Percentiles rank a stretch among this genome's conserved stretches.
These are phyloP conservation scores for Drosophila nebulosa DNA, from an alignment of 1,140 invertebrate species.

Conservation along the genomic window DNA sequence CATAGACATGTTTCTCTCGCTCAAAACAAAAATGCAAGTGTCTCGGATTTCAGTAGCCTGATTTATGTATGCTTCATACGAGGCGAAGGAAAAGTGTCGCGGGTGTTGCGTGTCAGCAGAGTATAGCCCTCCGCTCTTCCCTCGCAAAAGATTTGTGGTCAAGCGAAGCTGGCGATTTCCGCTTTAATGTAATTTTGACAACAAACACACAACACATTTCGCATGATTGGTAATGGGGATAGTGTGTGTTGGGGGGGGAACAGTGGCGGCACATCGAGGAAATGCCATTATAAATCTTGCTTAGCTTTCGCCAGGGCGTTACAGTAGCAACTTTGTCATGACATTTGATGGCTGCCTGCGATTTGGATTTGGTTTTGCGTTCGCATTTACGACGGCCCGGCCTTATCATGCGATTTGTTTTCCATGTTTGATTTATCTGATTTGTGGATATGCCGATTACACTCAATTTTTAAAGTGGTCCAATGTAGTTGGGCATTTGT, in stretches of 20 bases:
- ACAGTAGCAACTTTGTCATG: conserved; percentile 60
- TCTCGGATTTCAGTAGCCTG: conserved; percentile 54
- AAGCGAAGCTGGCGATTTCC: conserved; percentile 62
- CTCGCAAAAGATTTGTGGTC: conserved; percentile 54
- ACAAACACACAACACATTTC: conserved; percentile 35
- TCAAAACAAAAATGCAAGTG: conserved; percentile 53
- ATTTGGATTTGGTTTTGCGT: conserved; percentile 42
- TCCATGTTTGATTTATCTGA: conserved; percentile 72
- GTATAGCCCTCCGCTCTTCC: background rate
- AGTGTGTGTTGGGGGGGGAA: background rate
- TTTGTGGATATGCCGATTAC: conserved; percentile 52
- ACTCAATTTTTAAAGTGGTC: conserved; percentile 8
- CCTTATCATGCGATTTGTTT: conserved; percentile 73
- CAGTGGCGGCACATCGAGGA: conserved; percentile 34
- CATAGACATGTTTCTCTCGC: conserved; percentile 50
- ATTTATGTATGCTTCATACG: conserved; percentile 53
- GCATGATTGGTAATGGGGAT: background rate
- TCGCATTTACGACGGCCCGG: conserved; percentile 25
- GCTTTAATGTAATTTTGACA: conserved; percentile 78
- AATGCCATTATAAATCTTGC: conserved; percentile 66
- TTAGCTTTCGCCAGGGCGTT: conserved; percentile 49
- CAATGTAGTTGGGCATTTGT: conserved; percentile 20
- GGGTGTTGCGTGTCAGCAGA: conserved; percentile 61
- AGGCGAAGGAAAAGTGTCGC: conserved; percentile 62
- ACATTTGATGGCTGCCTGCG: conserved; percentile 43